Percentiles rank a stretch among this genome's conserved stretches.
phyloP scores from a whole-genome alignment of 2,888 invertebrate genomes.

The Tachina lurida region DNA sequence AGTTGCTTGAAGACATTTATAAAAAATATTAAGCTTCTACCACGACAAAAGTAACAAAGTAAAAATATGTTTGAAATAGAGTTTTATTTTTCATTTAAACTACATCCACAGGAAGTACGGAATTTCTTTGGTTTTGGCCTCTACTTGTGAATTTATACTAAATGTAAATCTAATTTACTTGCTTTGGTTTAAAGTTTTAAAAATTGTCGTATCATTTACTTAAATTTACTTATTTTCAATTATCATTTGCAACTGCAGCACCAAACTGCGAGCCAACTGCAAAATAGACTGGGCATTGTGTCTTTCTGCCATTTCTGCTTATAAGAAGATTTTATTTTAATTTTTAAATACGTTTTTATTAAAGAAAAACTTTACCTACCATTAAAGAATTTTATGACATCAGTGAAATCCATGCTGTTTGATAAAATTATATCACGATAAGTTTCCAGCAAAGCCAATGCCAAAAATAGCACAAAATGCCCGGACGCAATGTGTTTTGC shows the following conservation, averaged over 20 bases:
- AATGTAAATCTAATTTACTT: slow-evolving; percentile 20
- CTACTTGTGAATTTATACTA: slow-evolving; percentile 23
- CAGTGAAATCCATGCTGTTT: slow-evolving; percentile 98
- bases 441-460: slow-evolving; percentile 93
- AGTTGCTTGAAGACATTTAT: slow-evolving; percentile 38
- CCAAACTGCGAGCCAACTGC: slow-evolving; percentile 92
- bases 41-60: not conserved
- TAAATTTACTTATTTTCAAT: slow-evolving; percentile 93
- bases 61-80: not conserved
- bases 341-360: not conserved
- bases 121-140: slow-evolving; percentile 56
- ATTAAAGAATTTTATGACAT: slow-evolving; percentile 98
- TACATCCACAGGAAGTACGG: slow-evolving; percentile 51
- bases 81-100: not conserved
- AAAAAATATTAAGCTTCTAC: not conserved
- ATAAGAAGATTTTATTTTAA: slow-evolving; percentile 4
- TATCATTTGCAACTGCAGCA: slow-evolving; percentile 93
- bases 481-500: slow-evolving; percentile 91
- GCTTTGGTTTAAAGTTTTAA: not conserved
- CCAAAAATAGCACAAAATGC: slow-evolving; percentile 95
- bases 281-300: slow-evolving; percentile 94
- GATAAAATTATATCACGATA: slow-evolving; percentile 96
- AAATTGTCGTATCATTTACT: too few relatives aligned
- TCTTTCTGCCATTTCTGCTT: slow-evolving; percentile 97
- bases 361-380: slow-evolving; percentile 85